phyloP scores from a whole-genome alignment of 2,113 vertebrate species.

The Oryzias woworae region DNA sequence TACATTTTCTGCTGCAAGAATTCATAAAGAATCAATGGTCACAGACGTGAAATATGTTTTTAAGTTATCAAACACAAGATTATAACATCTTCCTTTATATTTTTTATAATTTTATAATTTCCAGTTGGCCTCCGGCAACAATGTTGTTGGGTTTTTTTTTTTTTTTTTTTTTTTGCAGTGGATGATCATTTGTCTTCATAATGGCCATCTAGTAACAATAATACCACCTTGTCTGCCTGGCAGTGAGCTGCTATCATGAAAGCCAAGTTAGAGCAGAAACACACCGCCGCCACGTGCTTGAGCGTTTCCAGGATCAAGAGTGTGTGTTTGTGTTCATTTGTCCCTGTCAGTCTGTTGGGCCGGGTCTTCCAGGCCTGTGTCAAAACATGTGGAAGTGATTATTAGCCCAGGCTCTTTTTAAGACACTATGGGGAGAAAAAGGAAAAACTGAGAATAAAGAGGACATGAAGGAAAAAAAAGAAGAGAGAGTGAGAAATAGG shows the following conservation, averaged over 20 bases:
- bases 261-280: conserved; percentile 16
- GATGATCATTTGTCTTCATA: conserved; percentile 52
- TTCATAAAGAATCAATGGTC: too few species aligned
- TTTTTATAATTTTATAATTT: neutral
- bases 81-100: too few species aligned
- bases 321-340: conserved; percentile 24
- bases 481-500: conserved; percentile 39
- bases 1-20: too few species aligned
- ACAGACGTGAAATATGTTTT: too few species aligned
- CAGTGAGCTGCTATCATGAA: conserved; percentile 29
- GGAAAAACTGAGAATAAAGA: conserved; percentile 12
- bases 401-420: conserved; percentile 47
- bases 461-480: conserved; percentile 14
- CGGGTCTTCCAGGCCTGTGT: conserved; percentile 48
- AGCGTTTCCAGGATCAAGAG: conserved; percentile 6
- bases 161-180: conserved; percentile 61
- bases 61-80: too few species aligned
- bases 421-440: conserved; percentile 41
- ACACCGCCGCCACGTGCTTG: conserved; percentile 19
- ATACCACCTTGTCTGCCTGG: conserved; percentile 47
- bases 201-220: conserved; percentile 58
- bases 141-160: conserved; percentile 27
- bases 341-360: conserved; percentile 32
- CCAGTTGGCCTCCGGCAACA: conserved; percentile 23
- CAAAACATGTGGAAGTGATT: conserved; percentile 69